Conservation (phyloP, 2,113 vertebrate species). For the Lycocorax pyrrhopterus region DNA sequence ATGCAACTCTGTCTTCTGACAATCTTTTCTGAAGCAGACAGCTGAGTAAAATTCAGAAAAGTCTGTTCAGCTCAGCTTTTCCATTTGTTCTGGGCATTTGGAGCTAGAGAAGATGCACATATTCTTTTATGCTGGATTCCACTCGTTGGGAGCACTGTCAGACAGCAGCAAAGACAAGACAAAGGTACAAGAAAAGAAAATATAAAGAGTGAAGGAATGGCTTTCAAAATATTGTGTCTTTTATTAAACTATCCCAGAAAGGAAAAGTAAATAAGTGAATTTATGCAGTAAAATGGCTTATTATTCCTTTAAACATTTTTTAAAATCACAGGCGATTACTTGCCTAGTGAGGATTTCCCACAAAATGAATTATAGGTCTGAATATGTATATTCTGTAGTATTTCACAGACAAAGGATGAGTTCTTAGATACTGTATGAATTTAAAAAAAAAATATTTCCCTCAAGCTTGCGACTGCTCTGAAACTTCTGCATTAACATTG, state of each 20-base stretch:
- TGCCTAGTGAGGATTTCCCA: background rate
- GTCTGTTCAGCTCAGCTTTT: background rate
- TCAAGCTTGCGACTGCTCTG: background rate
- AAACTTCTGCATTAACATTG: background rate
- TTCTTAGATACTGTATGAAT: background rate
- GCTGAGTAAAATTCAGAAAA: background rate
- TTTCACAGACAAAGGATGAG: background rate
- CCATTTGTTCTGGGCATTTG: background rate
- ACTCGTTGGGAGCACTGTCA: background rate
- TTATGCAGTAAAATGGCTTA: background rate
- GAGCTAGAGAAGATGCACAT: background rate
- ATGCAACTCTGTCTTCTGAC: background rate
- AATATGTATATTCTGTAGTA: background rate
- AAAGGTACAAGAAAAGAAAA: background rate
- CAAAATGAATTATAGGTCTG: background rate
- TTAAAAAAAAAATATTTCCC: background rate
- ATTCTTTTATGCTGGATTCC: background rate
- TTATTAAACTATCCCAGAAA: background rate
- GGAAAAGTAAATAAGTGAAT: background rate
- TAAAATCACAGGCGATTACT: background rate
- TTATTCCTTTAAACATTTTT: background rate
- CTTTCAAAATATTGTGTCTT: background rate
- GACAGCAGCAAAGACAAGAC: background rate
- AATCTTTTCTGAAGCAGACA: background rate
- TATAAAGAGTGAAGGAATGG: background rate